phyloP scores from a whole-genome alignment of 2,113 vertebrate genomes.

The Vombatus ursinus region DNA sequence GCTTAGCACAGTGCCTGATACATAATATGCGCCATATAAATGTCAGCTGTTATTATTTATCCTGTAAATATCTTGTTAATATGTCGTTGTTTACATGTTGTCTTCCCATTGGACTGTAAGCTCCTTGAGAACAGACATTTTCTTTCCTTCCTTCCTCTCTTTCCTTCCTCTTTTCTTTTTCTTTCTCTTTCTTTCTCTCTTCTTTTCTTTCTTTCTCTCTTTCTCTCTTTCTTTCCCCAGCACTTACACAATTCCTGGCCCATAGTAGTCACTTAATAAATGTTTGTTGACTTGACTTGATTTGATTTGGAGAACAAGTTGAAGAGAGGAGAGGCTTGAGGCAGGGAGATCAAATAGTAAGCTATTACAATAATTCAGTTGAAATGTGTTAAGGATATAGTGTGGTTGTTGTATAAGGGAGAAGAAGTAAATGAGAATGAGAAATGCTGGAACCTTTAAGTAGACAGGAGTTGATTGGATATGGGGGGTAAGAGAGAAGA shows the following conservation, averaged over 20 bases:
- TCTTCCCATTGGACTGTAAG: neutral
- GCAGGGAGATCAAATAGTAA: neutral
- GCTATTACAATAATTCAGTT: neutral
- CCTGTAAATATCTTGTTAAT: neutral
- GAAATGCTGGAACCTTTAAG: no score
- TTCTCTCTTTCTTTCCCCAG: no score
- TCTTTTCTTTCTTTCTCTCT: no score
- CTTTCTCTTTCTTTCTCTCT: no score
- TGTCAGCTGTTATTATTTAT: no score
- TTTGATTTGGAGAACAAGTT: neutral
- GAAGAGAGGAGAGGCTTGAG: neutral
- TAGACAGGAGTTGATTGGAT: no score
- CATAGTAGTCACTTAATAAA: no score
- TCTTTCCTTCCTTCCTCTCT: neutral
- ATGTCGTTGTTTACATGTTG: neutral
- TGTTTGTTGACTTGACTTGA: no score
- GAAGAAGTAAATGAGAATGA: no score
- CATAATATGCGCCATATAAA: neutral
- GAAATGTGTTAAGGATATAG: neutral
- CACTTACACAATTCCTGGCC: no score
- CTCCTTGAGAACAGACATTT: neutral
- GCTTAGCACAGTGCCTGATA: neutral
- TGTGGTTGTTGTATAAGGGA: no score
- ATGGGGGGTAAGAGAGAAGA: neutral
- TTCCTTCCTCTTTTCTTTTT: no score